Evolutionary conservation across 2,888 invertebrate genomes (phyloP).

Genomic region (Tenthredo distinguenda): DNA sequence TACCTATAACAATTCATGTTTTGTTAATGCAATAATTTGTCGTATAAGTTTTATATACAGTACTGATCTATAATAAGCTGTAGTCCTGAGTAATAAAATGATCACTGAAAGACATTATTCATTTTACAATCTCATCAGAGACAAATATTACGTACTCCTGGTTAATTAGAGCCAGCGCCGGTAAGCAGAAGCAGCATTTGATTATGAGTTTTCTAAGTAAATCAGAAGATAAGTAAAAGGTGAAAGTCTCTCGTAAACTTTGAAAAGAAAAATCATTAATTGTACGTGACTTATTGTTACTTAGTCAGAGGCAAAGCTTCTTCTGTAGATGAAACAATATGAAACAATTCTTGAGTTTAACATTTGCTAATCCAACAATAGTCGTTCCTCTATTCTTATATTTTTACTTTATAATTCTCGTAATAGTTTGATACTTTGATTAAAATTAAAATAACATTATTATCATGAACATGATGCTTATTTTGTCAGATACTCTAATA

Average conservation of each 20-base stretch:
- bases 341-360: conserved; percentile 20
- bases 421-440: conserved; percentile 15
- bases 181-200: conserved; percentile 27
- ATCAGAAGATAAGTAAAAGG: background rate
- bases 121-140: conserved; percentile 14
- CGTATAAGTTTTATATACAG: conserved; percentile 46
- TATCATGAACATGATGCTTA: conserved; percentile 33
- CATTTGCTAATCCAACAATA: conserved; percentile 41
- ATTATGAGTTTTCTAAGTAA: conserved; percentile 31
- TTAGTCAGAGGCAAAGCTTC: background rate
- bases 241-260: background rate
- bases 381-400: conserved; percentile 11
- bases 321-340: background rate
- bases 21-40: conserved; percentile 30
- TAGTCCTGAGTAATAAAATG: conserved; percentile 44
- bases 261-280: background rate
- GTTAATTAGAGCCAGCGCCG: background rate
- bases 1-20: conserved; percentile 40
- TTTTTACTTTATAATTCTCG: background rate
- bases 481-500: conserved; percentile 39
- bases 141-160: background rate
- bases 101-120: conserved; percentile 27
- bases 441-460: conserved; percentile 40
- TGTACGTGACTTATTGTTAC: background rate
- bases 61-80: conserved; percentile 45